Base-by-base conservation (phyloP, 2,888 invertebrate species). In the Lochmaea capreae region DNA sequence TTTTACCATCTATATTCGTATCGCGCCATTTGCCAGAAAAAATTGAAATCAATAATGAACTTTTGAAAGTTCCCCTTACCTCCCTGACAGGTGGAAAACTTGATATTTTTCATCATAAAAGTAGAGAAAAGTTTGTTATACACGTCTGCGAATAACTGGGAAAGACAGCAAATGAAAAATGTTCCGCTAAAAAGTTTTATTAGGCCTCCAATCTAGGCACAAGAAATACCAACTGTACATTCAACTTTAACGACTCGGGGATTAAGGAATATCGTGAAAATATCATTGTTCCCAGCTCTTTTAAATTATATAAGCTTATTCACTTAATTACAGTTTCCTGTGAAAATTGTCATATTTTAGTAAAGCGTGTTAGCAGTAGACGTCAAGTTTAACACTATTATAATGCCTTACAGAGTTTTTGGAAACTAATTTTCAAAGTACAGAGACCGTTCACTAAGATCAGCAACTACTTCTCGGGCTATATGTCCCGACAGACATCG, bases 51-150 rank as follows among this genome's bases (percentile, higher is more conserved):
- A 71, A 71, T 71, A 71, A 71, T 71, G 71, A 71, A 71, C 71
- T 71, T 71, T 65, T 16, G 33, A 65, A 69, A 71, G 52, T 46
- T 70, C 39, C 71, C 65, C 65, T 58, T 62, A 61, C 62, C 14
- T 46, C 54, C 62, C 62, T 54, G 63, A 58, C 65, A 71, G 71
- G 71, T 71, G 43, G 54, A 71, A 65, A 71, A 71, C 65, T 71
- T 58, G 71, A 71, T 71, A 71, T 71, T 71, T 70, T 71, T 71
- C 71, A 65, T 71, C 71, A 71, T 71, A 65, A 71, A 71, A 71
- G 71, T 65, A 58, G 65, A 42, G 71, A 22, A 71, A 71, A 71
- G 71, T 71, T 71, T 71, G 71, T 71, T 71, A 71, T 65, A 71
- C 65, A 71, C 65, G 71, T 65, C 65, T 58, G 71, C 71, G 71